These are phyloP conservation scores for Propithecus perrieri DNA, from an alignment of 2,797 vertebrate species.

Conservation along the genomic window DNA sequence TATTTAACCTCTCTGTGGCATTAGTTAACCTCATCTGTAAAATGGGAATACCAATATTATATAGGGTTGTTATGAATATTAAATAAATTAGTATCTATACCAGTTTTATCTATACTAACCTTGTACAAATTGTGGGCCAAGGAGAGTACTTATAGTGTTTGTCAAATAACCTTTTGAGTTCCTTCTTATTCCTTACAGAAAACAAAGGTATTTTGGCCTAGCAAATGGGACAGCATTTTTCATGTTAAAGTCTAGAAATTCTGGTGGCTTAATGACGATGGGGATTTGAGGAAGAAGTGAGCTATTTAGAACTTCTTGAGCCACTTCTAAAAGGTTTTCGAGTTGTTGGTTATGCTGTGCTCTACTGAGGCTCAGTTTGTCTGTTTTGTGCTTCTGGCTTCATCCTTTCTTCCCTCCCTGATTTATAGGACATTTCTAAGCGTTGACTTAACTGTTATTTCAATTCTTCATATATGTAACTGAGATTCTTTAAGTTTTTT, in stretches of 20 bases:
- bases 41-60: not conserved
- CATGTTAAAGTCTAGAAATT: not conserved
- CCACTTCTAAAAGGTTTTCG: not conserved
- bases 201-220: slow-evolving; percentile 4
- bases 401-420: not conserved
- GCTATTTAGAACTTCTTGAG: not conserved
- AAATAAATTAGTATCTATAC: not conserved
- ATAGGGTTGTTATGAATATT: not conserved
- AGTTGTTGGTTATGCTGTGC: not conserved
- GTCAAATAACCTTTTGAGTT: not conserved
- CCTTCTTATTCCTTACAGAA: not conserved
- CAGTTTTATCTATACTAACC: no score
- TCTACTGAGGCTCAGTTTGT: not conserved
- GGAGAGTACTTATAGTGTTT: not conserved
- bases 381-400: not conserved
- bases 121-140: not conserved
- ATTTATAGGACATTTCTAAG: not conserved
- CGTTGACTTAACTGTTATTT: slow-evolving; percentile 22
- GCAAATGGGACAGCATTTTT: not conserved
- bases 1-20: not conserved
- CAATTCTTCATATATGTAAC: not conserved
- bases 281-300: not conserved
- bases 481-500: not conserved
- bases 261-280: not conserved
- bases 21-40: not conserved